These are phyloP conservation scores for Triops longicaudatus DNA, from an alignment of 1,140 invertebrate species.

Conservation along the genomic window DNA sequence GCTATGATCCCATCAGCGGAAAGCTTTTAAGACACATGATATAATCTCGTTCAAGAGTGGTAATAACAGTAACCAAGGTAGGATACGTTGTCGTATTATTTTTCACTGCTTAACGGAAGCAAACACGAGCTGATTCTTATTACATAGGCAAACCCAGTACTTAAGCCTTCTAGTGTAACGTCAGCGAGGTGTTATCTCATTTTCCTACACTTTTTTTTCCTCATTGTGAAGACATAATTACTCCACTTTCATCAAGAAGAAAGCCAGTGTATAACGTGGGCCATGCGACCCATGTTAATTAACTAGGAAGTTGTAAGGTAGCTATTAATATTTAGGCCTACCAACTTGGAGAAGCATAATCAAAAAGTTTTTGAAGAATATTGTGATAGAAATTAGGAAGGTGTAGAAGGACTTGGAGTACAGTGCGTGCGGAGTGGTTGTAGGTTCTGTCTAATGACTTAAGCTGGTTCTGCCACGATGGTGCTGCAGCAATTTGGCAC, in stretches of 20 bases:
- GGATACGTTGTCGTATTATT: neutral
- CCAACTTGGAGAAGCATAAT: neutral
- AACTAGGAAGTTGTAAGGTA: neutral
- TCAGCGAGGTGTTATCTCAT: neutral
- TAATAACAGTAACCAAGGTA: neutral
- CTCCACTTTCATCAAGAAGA: neutral
- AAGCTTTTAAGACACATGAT: neutral
- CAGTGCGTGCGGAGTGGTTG: neutral
- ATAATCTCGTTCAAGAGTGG: neutral
- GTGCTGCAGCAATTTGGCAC: constrained; percentile 5
- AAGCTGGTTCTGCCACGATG: neutral
- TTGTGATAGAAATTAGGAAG: neutral
- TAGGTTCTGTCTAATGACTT: neutral
- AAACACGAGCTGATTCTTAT: constrained; percentile 11
- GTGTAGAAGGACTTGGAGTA: neutral
- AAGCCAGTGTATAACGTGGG: too few relatives aligned
- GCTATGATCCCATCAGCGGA: neutral
- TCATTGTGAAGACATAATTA: neutral
- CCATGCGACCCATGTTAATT: neutral
- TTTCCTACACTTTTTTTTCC: neutral
- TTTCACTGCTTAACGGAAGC: neutral
- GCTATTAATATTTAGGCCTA: neutral
- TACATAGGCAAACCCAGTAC: neutral
- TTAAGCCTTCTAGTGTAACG: neutral
- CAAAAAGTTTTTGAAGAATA: neutral